A percentile compares a stretch with the other conserved stretches of the same genome.
Conservation (phyloP, 2,113 vertebrate species). For the Macroglossus sobrinus region DNA sequence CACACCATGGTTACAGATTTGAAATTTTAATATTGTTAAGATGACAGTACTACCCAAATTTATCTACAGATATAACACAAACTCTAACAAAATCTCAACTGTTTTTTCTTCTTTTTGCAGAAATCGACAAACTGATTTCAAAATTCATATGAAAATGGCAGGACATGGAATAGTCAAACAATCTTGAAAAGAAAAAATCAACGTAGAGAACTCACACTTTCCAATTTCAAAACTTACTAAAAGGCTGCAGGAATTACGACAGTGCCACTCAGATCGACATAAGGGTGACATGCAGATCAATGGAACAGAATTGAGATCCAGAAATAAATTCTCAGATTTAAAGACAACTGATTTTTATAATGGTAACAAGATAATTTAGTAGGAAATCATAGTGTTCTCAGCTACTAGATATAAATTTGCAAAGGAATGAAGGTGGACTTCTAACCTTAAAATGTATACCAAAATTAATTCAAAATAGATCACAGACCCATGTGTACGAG, state of each 20-base stretch:
- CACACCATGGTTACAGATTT: not conserved
- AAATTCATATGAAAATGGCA: not conserved
- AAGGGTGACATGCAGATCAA: not conserved
- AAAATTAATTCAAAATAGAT: not conserved
- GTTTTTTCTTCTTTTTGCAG: not conserved
- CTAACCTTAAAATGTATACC: not conserved
- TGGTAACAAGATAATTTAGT: not conserved
- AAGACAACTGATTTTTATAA: not conserved
- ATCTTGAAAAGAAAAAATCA: not conserved
- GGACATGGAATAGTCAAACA: not conserved
- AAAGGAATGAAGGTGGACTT: not conserved
- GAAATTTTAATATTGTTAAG: not conserved
- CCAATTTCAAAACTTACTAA: not conserved
- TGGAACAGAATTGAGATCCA: not conserved
- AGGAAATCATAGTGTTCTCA: not conserved
- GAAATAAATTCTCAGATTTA: not conserved
- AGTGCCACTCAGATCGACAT: not conserved
- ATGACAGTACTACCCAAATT: not conserved
- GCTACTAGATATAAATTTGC: not conserved
- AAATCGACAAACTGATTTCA: not conserved
- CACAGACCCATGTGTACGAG: not conserved
- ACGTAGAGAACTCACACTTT: not conserved
- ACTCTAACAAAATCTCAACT: not conserved
- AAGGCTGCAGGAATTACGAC: not conserved
- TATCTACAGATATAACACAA: not conserved